Percentiles rank a stretch among this genome's conserved stretches.
Conservation (phyloP, 2,888 invertebrate genomes). For the Clanis bilineata region DNA sequence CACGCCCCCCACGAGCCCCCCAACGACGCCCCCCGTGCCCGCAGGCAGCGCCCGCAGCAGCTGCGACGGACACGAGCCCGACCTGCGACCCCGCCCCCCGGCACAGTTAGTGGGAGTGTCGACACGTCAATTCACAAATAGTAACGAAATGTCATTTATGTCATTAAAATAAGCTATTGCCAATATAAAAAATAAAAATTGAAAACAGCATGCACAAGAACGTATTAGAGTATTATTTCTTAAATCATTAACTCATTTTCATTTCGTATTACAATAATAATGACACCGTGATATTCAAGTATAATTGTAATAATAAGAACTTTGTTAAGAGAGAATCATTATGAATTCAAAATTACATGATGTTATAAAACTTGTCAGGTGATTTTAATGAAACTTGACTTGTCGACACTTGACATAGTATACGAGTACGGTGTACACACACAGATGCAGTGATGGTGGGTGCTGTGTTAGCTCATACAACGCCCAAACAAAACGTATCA, state of each 20-base stretch:
- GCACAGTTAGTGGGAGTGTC: constrained; percentile 9
- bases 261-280: too few relatives aligned
- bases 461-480: constrained; percentile 29
- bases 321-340: too few relatives aligned
- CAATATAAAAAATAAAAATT: too few relatives aligned
- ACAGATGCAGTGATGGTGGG: constrained; percentile 37
- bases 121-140: neutral
- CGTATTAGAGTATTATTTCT: too few relatives aligned
- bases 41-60: constrained; percentile 88
- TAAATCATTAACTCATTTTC: too few relatives aligned
- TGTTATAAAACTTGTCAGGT: too few relatives aligned
- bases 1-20: constrained; percentile 90
- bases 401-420: constrained; percentile 15
- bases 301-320: too few relatives aligned
- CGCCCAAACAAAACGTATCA: neutral
- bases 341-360: too few relatives aligned
- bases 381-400: neutral
- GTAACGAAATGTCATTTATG: too few relatives aligned
- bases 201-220: too few relatives aligned
- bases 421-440: constrained; percentile 38
- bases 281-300: too few relatives aligned
- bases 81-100: constrained; percentile 77
- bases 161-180: too few relatives aligned
- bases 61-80: constrained; percentile 96
- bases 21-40: constrained; percentile 87